Evolutionary conservation across 1,140 invertebrate genomes (phyloP).

Genomic region (Penaeus japonicus): DNA sequence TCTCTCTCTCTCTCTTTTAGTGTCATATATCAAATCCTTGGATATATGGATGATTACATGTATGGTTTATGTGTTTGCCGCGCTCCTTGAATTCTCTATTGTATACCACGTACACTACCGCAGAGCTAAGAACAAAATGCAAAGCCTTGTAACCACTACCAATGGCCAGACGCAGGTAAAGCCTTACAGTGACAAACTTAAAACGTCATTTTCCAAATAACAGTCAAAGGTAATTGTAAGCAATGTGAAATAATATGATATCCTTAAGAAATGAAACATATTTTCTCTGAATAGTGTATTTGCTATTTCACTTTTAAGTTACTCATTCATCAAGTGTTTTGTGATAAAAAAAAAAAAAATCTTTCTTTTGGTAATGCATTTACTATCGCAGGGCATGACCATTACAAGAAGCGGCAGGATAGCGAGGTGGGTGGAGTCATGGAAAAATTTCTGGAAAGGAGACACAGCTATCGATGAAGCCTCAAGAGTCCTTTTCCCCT

Average conservation of each 20-base stretch:
- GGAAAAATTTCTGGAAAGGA: conserved; percentile 47
- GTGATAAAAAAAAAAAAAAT: no score
- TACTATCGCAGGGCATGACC: conserved; percentile 3
- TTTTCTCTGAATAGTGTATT: neutral
- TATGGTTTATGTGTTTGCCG: conserved; percentile 62
- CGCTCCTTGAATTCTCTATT: conserved; percentile 60
- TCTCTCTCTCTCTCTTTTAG: conserved; percentile 58
- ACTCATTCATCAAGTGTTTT: no score
- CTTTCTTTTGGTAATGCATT: neutral
- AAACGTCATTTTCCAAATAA: neutral
- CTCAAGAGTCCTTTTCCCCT: conserved; percentile 54
- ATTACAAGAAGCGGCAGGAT: neutral
- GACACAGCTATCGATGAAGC: conserved; percentile 56
- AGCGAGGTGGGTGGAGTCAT: conserved; percentile 4
- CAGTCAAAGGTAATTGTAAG: neutral
- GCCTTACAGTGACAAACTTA: no score
- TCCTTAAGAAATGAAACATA: neutral
- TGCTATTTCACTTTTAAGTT: neutral
- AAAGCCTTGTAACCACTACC: neutral
- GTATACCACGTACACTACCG: conserved; percentile 60
- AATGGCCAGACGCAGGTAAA: neutral
- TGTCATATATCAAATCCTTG: conserved; percentile 69
- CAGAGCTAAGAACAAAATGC: neutral
- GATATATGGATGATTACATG: conserved; percentile 62
- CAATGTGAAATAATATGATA: neutral